Percentiles rank a stretch among this genome's conserved stretches.
These are phyloP conservation scores for Mormyrus proboscirostris DNA, from an alignment of 2,797 vertebrate species.

Conservation along the genomic window DNA sequence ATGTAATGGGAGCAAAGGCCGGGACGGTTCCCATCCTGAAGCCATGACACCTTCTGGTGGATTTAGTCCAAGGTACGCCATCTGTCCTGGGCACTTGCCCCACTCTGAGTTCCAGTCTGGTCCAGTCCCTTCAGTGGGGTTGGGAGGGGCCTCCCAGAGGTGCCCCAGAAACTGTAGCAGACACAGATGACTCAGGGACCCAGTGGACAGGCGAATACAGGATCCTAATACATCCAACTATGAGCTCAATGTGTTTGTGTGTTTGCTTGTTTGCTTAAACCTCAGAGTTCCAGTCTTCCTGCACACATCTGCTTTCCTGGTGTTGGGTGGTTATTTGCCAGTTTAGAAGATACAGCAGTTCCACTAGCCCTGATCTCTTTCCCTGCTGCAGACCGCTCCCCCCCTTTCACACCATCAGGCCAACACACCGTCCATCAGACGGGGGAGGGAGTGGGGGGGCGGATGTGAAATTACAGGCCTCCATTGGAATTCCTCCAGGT, in stretches of 20 bases:
- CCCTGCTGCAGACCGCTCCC: background rate
- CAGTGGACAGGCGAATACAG: background rate
- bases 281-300: background rate
- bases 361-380: constrained; percentile 18
- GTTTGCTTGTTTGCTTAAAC: constrained; percentile 17
- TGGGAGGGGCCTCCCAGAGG: too few relatives aligned
- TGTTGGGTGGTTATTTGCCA: constrained; percentile 33
- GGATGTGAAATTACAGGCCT: constrained; percentile 33
- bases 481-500: constrained; percentile 34
- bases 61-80: background rate
- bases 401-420: constrained; percentile 5
- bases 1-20: background rate
- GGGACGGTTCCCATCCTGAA: background rate
- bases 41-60: background rate
- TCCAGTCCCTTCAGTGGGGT: background rate
- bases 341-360: constrained; percentile 18
- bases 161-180: background rate
- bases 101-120: background rate
- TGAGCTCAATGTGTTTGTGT: background rate
- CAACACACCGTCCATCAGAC: background rate
- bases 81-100: background rate
- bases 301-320: constrained; percentile 50
- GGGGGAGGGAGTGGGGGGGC: background rate
- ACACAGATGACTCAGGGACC: background rate
- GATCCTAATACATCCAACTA: background rate